A percentile compares a stretch with the other conserved stretches of the same genome.
Conservation (phyloP, 2,113 vertebrate genomes). For the Pollimyrus isidori region DNA sequence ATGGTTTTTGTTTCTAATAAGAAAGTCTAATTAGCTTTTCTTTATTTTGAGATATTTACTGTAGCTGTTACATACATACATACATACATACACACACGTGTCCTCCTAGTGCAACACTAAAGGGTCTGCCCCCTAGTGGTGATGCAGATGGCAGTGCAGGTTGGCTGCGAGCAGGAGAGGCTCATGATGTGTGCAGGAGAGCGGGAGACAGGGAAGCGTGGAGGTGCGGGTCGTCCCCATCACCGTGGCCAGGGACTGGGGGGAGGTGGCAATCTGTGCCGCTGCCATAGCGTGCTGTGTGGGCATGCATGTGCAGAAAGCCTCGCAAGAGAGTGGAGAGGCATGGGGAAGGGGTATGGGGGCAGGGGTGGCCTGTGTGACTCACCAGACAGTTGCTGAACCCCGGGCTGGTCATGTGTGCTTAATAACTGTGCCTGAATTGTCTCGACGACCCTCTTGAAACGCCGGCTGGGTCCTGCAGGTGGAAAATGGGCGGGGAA, state of each 20-base stretch:
- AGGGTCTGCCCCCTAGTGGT: neutral
- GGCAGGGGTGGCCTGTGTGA: constrained; percentile 18
- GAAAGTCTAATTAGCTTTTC: neutral
- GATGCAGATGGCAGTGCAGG: neutral
- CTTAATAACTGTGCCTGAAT: constrained; percentile 96
- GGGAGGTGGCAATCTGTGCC: neutral
- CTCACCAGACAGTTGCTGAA: constrained; percentile 93
- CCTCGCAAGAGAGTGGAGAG: constrained; percentile 11
- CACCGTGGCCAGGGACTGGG: neutral
- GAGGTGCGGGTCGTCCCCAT: neutral
- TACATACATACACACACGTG: neutral
- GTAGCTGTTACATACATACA: neutral
- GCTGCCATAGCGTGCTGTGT: constrained; percentile 1
- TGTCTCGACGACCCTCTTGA: constrained; percentile 97
- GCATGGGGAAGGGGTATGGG: neutral
- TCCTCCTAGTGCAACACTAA: neutral
- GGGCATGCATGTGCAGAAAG: constrained; percentile 13
- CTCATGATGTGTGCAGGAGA: constrained; percentile 10
- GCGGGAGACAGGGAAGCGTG: neutral
- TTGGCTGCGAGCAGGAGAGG: neutral
- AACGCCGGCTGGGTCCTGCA: constrained; percentile 92
- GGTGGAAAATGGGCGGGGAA: neutral
- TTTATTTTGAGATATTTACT: neutral
- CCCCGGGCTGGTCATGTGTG: constrained; percentile 82
- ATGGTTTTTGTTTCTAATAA: neutral